A percentile compares a stretch with the other conserved stretches of the same genome.
These are phyloP conservation scores for Dissostichus mawsoni DNA, from an alignment of 2,113 vertebrate genomes.

Conservation along the genomic window DNA sequence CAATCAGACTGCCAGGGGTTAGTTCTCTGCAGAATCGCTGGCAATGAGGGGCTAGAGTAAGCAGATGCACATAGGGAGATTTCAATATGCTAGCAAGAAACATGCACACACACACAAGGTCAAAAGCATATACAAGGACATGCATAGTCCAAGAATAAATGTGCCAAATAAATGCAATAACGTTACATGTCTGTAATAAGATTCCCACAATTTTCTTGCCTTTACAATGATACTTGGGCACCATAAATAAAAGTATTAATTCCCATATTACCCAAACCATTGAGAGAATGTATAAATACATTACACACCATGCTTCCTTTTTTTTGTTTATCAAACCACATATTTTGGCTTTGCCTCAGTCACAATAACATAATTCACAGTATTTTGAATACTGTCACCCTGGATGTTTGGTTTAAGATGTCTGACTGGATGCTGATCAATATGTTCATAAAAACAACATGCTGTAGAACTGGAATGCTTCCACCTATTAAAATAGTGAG, in stretches of 20 bases:
- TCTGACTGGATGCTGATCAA: neutral
- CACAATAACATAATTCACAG: neutral
- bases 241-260: neutral
- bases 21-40: conserved; percentile 25
- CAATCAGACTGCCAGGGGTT: conserved; percentile 26
- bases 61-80: conserved; percentile 1
- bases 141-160: too few species aligned
- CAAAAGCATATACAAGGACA: neutral
- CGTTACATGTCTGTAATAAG: neutral
- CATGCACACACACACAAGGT: neutral
- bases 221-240: neutral
- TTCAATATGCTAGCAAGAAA: neutral
- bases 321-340: neutral
- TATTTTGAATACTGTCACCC: neutral
- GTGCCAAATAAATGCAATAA: neutral
- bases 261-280: neutral
- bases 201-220: neutral
- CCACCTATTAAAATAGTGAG: neutral
- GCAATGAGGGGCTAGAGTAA: conserved; percentile 5
- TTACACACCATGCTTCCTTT: neutral
- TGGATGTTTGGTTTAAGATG: neutral
- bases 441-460: neutral
- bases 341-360: neutral
- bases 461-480: neutral
- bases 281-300: conserved; percentile 2